phyloP scores from a whole-genome alignment of 2,797 vertebrate species.

The Chiloscyllium punctatum region DNA sequence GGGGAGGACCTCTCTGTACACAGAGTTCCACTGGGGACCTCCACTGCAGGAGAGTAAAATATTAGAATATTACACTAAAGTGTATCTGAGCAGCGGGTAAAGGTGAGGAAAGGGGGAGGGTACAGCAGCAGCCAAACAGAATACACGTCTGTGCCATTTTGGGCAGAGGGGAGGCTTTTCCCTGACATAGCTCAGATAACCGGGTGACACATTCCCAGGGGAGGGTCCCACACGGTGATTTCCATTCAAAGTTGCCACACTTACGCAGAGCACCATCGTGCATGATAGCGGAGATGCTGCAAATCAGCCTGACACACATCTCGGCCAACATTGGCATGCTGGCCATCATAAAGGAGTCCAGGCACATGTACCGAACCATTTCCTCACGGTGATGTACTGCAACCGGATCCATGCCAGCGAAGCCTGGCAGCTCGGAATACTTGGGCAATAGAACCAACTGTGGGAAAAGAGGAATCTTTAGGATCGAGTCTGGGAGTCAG shows the following conservation, averaged over 20 bases:
- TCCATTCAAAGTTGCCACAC: slow-evolving; percentile 42
- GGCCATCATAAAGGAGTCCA: slow-evolving; percentile 69
- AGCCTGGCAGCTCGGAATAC: slow-evolving; percentile 68
- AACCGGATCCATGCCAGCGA: slow-evolving; percentile 53
- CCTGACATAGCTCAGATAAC: too few relatives aligned
- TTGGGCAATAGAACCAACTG: slow-evolving; percentile 71
- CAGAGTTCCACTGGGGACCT: too few relatives aligned
- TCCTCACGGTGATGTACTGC: slow-evolving; percentile 57
- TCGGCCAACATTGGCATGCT: slow-evolving; percentile 62
- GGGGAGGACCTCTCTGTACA: too few relatives aligned
- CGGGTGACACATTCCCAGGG: too few relatives aligned
- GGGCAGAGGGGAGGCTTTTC: too few relatives aligned
- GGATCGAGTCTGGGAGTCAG: background rate
- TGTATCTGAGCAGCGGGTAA: too few relatives aligned
- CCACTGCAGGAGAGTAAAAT: too few relatives aligned
- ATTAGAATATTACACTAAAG: too few relatives aligned
- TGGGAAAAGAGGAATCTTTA: background rate
- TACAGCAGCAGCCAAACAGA: too few relatives aligned
- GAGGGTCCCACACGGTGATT: background rate
- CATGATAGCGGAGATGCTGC: slow-evolving; percentile 73
- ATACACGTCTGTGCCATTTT: too few relatives aligned
- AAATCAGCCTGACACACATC: slow-evolving; percentile 68
- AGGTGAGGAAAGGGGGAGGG: too few relatives aligned
- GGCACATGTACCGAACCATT: slow-evolving; percentile 70
- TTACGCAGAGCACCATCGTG: slow-evolving; percentile 68